phyloP scores from a whole-genome alignment of 2,797 vertebrate species.

The Semotilus atromaculatus region DNA sequence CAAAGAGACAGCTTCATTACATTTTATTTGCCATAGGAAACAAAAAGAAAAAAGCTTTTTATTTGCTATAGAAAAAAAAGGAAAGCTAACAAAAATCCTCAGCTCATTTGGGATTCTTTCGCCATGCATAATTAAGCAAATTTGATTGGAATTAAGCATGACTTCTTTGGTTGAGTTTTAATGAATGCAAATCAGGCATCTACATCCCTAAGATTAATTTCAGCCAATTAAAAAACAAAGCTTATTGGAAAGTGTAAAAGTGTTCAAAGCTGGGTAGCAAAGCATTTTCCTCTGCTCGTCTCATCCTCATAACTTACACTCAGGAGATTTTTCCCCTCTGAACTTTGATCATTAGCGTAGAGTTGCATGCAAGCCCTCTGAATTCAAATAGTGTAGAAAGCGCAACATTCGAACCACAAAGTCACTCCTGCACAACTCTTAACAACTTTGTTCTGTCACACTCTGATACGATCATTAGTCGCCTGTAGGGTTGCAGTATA shows the following conservation, averaged over 20 bases:
- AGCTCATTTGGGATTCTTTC: conserved; percentile 99
- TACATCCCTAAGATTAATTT: conserved; percentile 99
- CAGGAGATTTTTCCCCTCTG: conserved; percentile 74
- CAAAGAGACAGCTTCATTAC: conserved; percentile 99
- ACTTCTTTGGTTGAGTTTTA: conserved; percentile 99
- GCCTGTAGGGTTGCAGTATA: neutral
- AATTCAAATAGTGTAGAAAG: conserved; percentile 76
- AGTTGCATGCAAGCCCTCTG: conserved; percentile 77
- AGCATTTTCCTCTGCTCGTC: conserved; percentile 76
- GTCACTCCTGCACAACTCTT: conserved; percentile 57
- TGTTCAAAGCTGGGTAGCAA: conserved; percentile 90
- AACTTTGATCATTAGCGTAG: conserved; percentile 85
- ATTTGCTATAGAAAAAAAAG: conserved; percentile 92
- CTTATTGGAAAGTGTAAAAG: conserved; percentile 96
- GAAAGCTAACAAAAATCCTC: conserved; percentile 92
- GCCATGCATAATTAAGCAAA: conserved; percentile 99
- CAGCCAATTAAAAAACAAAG: conserved; percentile 99
- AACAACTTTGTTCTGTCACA: conserved; percentile 54
- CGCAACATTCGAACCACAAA: conserved; percentile 64
- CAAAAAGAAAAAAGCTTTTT: conserved; percentile 85
- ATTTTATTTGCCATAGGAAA: conserved; percentile 99
- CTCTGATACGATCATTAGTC: conserved; percentile 14
- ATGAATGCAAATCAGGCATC: conserved; percentile 99
- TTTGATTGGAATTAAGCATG: conserved; percentile 99
- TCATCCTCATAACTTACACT: conserved; percentile 84